phyloP scores from a whole-genome alignment of 2,888 invertebrate species.

The Ariolimax columbianus region DNA sequence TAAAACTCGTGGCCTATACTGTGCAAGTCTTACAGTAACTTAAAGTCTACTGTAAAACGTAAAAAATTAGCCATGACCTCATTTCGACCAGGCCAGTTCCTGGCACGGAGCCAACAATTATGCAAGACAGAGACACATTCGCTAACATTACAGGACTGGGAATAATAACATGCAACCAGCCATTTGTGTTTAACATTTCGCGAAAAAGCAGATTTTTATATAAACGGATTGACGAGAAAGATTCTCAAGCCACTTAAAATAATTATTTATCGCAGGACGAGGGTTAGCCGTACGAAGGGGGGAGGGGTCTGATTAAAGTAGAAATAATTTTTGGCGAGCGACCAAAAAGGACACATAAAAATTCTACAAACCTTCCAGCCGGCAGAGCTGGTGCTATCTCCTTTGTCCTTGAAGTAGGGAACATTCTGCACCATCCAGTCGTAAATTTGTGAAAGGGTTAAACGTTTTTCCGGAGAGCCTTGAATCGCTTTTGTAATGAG shows the following conservation, averaged over 20 bases:
- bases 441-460: slow-evolving; percentile 98
- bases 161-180: too few relatives aligned
- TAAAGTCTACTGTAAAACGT: background rate
- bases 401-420: slow-evolving; percentile 99
- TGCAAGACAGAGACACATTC: too few relatives aligned
- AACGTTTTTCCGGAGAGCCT: slow-evolving; percentile 94
- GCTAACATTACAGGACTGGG: too few relatives aligned
- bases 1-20: background rate
- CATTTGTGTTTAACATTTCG: too few relatives aligned
- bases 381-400: slow-evolving; percentile 99
- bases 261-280: too few relatives aligned
- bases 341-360: background rate
- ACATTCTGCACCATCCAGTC: slow-evolving; percentile 99
- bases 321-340: background rate
- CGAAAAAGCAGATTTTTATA: too few relatives aligned
- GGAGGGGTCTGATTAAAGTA: background rate
- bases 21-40: too few relatives aligned
- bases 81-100: background rate
- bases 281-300: too few relatives aligned
- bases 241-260: too few relatives aligned
- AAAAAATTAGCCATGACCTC: slow-evolving; percentile 17
- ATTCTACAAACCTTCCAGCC: slow-evolving; percentile 97
- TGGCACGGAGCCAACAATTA: background rate
- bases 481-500: slow-evolving; percentile 99
- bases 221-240: too few relatives aligned